Evolutionary conservation across 2,113 vertebrate genomes (phyloP), one percentile per base, ranked within the genome.

Genomic region (Monopterus albus): DNA sequence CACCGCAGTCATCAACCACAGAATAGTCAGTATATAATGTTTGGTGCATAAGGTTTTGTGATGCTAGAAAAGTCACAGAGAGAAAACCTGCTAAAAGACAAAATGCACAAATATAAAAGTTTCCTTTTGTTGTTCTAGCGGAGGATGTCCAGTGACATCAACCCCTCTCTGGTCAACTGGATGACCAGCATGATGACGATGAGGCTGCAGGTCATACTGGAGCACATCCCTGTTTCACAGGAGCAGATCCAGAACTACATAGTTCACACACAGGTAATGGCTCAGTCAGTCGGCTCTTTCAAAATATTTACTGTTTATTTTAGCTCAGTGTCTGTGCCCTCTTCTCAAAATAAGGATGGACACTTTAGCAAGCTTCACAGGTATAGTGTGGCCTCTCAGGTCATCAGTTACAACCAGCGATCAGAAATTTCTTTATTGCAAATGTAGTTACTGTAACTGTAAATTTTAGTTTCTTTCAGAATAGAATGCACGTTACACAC

Each of bases 181-280:
- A 92, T 97, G 91, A 96, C 95, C 65, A 95, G 95, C n/a, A 96
- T 97, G 94, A 95, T 97, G 95, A 94, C 95, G 0, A 94, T 96
- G 91, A 92, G 96, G 73, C 93, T 97, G 55, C 95, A 96, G 81
- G 94, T 95, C 39, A 94, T 97, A 5, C 91, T 97, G 79, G 95
- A 96, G 71, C 95, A 96, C 80, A 96, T 96, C 89, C 96, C 96
- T 0, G 86, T 96, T 49, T 92, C 94, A 5, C 91, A 94, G 21
- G 94, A 94, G 3, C 94, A 96, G 79, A 94, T 97, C 60, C 93
- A 94, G 79, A 91, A 86, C 77, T 96, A 96, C 0, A 91, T 96
- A 0, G 92, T 95, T 49, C 76, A 65, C 85, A 87, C 87, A 6
- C 91, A 92, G 92, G 92, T 93, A 56, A 39, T 2, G 0, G 12